A percentile compares a stretch with the other conserved stretches of the same genome.
Conservation (phyloP, 2,888 invertebrate species). For the Leptopilina myrica region DNA sequence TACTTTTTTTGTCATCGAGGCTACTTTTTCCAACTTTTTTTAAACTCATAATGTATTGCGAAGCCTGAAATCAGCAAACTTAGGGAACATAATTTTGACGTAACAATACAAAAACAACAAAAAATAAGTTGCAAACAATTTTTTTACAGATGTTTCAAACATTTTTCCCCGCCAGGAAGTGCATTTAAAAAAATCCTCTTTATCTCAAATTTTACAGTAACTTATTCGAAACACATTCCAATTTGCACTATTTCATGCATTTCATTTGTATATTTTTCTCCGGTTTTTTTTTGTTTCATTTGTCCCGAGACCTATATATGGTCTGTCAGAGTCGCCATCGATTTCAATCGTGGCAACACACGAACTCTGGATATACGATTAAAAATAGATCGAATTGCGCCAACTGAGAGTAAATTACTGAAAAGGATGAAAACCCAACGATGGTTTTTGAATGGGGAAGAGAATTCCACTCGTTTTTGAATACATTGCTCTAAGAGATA, state of each 20-base stretch:
- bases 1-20: too few relatives aligned
- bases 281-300: background rate
- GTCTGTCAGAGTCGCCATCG: background rate
- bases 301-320: background rate
- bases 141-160: background rate
- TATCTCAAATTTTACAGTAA: background rate
- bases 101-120: too few relatives aligned
- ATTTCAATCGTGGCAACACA: slow-evolving; percentile 12
- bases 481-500: background rate
- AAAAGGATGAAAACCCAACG: slow-evolving; percentile 29
- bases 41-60: too few relatives aligned
- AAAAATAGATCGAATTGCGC: slow-evolving; percentile 21
- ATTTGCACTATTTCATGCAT: background rate
- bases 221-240: background rate
- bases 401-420: slow-evolving; percentile 25
- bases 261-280: background rate
- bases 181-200: background rate
- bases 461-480: background rate
- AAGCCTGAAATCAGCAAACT: too few relatives aligned
- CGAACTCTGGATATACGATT: slow-evolving; percentile 14
- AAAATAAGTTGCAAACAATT: too few relatives aligned
- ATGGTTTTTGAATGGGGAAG: slow-evolving; percentile 5
- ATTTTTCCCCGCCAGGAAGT: background rate
- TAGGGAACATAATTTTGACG: too few relatives aligned
- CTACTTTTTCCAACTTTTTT: too few relatives aligned